Evolutionary conservation across 2,888 invertebrate species (phyloP), one percentile per base, ranked within the genome.

Genomic region (Tetanocera ferruginea): DNA sequence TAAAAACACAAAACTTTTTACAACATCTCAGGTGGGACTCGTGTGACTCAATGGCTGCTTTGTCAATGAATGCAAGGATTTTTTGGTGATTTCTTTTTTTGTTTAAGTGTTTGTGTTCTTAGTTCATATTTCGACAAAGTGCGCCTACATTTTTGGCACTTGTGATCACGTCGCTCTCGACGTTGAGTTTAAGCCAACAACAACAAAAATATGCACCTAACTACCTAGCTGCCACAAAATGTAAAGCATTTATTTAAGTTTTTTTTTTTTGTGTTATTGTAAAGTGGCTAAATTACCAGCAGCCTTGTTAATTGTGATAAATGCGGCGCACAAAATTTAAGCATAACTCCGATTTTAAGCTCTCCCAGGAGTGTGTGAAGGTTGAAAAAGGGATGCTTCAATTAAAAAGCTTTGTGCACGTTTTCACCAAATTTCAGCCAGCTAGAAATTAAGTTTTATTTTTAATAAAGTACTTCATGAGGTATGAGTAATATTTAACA

Each of bases 251-350:
- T 23, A 9, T 60, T 60, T 28, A 11, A 11, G 5, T 19, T 28
- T 60, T 60, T 60, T 60, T 23, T 60, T 57, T 57, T 28, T 72
- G 28, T 52, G 28, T 66, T 67, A n/a, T 51, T 49, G 17, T 9
- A 72, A 73, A 31, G 62, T 55, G 73, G 25, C 73, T 62, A 62
- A 73, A 73, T 73, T 73, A 73, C 62, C 72, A 72, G 60, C 73
- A 73, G 66, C 60, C 76, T 79, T 78, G 83, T 85, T 85, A 86
- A 86, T 86, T 86, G 86, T 86, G 86, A 86, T 84, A 85, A 86
- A 86, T 86, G 85, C 82, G 71, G 81, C 84, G 83, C 83, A 80
- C 80, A 74, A 75, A 60, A 73, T 17, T 62, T 31, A 34, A 62
- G 62, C 37, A 70, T 72, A 66, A 64, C 55, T 77, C 55, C 9